Evolutionary conservation across 2,888 invertebrate species (phyloP).

Genomic region (Hyposoter dolosus): DNA sequence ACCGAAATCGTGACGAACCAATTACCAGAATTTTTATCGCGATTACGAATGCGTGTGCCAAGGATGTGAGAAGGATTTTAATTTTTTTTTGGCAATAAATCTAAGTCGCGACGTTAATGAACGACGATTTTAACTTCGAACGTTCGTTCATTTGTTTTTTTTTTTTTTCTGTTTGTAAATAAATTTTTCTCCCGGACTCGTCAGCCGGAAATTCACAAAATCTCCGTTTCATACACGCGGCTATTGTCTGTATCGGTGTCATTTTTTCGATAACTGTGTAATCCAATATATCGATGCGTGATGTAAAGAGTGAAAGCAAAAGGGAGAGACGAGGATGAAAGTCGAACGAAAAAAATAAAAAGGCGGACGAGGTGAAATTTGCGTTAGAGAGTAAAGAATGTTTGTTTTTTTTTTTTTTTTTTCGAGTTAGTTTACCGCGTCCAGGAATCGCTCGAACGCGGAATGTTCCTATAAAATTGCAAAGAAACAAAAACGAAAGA

Average conservation of each 20-base stretch:
- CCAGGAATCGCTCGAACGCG: slow-evolving; percentile 80
- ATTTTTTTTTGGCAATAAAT: not conserved
- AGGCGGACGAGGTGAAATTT: slow-evolving; percentile 28
- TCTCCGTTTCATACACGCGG: slow-evolving; percentile 79
- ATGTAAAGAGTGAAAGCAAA: slow-evolving; percentile 76
- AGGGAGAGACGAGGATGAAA: slow-evolving; percentile 62
- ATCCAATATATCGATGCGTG: slow-evolving; percentile 76
- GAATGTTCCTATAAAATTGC: slow-evolving; percentile 80
- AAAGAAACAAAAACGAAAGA: slow-evolving; percentile 42
- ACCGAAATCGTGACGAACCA: not conserved
- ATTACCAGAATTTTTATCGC: not conserved
- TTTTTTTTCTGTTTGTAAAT: not conserved
- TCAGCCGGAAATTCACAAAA: slow-evolving; percentile 79
- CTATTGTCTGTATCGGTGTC: slow-evolving; percentile 84
- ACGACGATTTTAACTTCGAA: not conserved
- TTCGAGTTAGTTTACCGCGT: slow-evolving; percentile 78
- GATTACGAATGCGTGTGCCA: not conserved
- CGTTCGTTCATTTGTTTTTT: not conserved
- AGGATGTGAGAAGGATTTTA: not conserved
- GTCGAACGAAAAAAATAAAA: slow-evolving; percentile 39
- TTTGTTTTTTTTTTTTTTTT: slow-evolving; percentile 49
- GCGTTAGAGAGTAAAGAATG: slow-evolving; percentile 35
- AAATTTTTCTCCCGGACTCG: slow-evolving; percentile 74
- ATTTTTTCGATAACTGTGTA: slow-evolving; percentile 84
- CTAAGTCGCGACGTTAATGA: not conserved